Evolutionary conservation across 2,113 vertebrate species (phyloP).

Genomic region (Bubo blakistoni): DNA sequence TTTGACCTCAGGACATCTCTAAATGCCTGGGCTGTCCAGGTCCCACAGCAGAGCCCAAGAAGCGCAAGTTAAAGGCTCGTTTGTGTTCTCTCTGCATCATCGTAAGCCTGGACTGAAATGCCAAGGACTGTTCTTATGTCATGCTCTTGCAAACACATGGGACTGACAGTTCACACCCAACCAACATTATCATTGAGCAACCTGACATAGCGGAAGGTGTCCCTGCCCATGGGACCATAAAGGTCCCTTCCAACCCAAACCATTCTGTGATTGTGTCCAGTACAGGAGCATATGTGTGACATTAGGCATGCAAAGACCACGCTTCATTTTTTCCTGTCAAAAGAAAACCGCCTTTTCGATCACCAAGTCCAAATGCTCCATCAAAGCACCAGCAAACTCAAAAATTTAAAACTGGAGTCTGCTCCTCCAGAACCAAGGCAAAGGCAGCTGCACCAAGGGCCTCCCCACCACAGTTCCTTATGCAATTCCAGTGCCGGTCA

Average conservation of each 20-base stretch:
- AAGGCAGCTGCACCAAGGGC: neutral
- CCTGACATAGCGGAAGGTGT: neutral
- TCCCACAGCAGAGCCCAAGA: neutral
- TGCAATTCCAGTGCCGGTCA: accelerated
- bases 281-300: neutral
- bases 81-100: neutral
- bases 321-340: neutral
- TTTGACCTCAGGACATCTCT: neutral
- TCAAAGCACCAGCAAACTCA: neutral
- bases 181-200: accelerated
- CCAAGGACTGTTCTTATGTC: neutral
- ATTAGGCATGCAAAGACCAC: too few species aligned
- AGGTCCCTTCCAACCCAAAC: neutral
- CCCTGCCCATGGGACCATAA: neutral
- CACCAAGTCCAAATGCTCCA: neutral
- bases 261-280: neutral
- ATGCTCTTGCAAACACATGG: neutral
- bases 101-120: neutral
- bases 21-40: neutral
- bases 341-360: neutral
- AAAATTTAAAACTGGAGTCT: neutral
- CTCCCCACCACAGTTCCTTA: neutral
- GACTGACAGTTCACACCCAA: neutral
- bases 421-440: neutral
- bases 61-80: neutral